Percentiles rank a stretch among this genome's conserved stretches.
These are phyloP conservation scores for Synanthedon tipuliformis DNA, from an alignment of 2,888 invertebrate species.

Conservation along the genomic window DNA sequence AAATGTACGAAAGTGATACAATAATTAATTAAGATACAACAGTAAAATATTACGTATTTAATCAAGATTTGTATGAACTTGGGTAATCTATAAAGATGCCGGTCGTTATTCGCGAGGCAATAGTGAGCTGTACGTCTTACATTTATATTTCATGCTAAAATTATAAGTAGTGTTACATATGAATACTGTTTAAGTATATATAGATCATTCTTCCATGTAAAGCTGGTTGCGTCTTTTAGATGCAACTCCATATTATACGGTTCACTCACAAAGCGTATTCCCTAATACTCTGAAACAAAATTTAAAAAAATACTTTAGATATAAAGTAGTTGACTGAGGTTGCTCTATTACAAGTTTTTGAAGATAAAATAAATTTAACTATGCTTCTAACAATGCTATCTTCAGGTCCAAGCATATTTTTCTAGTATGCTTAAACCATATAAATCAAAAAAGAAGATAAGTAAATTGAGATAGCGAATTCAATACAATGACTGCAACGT, in stretches of 20 bases:
- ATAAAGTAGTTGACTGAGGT: no score
- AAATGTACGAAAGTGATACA: no score
- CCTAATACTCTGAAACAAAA: slow-evolving; percentile 43
- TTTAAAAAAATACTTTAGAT: neutral
- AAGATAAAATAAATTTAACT: no score
- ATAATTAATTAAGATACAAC: no score
- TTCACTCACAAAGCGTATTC: slow-evolving; percentile 34
- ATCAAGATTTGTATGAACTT: no score
- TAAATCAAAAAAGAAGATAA: no score
- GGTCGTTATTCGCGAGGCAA: slow-evolving; percentile 40
- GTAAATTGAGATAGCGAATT: no score
- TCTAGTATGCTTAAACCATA: neutral
- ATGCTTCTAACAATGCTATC: no score
- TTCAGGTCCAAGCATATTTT: neutral
- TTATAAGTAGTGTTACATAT: slow-evolving; percentile 55
- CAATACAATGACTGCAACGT: no score
- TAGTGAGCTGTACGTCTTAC: slow-evolving; percentile 34
- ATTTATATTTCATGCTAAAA: slow-evolving; percentile 23
- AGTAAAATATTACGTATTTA: no score
- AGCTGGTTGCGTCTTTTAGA: slow-evolving; percentile 40
- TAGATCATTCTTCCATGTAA: slow-evolving; percentile 61
- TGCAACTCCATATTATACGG: slow-evolving; percentile 26
- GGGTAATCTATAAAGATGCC: slow-evolving; percentile 8
- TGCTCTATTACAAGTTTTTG: no score
- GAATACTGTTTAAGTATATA: slow-evolving; percentile 66